These are phyloP conservation scores for Hippasteria phrygiana DNA, from an alignment of 53 echinoderm and acorn worm genomes.

Conservation along the genomic window DNA sequence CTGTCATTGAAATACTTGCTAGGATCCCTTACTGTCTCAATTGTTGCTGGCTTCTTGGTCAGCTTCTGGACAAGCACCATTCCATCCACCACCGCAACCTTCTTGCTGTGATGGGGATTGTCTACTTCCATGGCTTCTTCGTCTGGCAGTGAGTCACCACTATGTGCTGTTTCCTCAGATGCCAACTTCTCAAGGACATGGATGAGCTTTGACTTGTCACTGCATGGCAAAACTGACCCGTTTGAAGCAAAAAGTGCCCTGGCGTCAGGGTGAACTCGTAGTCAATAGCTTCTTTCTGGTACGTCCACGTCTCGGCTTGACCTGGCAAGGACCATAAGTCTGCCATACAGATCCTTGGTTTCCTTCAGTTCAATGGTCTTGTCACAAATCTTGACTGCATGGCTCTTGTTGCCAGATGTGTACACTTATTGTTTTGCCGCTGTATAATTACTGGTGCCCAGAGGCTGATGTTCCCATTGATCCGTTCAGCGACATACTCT, in stretches of 20 bases:
- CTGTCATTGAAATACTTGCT: conserved; percentile 48
- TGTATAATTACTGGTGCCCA: conserved; percentile 68
- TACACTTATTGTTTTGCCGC: conserved; percentile 72
- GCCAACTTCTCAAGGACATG: conserved; percentile 23
- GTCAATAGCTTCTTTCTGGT: conserved; percentile 60
- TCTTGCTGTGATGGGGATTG: background rate
- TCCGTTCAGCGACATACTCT: conserved; percentile 59
- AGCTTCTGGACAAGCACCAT: conserved; percentile 70
- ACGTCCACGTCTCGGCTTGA: conserved; percentile 71
- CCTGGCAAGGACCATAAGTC: conserved; percentile 66
- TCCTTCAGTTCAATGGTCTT: conserved; percentile 75
- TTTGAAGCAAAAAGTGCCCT: conserved; percentile 69
- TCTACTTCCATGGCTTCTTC: too few species aligned
- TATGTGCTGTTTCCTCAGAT: conserved; percentile 14
- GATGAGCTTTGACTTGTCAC: conserved; percentile 59
- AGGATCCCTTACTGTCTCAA: conserved; percentile 63
- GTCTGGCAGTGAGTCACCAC: too few species aligned
- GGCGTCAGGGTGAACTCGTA: conserved; percentile 65
- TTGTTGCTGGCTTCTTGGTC: conserved; percentile 40
- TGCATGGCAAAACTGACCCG: conserved; percentile 52
- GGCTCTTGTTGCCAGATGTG: conserved; percentile 54
- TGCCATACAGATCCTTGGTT: conserved; percentile 73
- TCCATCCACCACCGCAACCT: conserved; percentile 68
- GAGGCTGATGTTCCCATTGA: conserved; percentile 67
- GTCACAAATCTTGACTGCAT: conserved; percentile 52